Percentiles rank a stretch among this genome's conserved stretches.
Evolutionary conservation across 2,888 invertebrate species (phyloP).

Genomic region (Thumatha senex): DNA sequence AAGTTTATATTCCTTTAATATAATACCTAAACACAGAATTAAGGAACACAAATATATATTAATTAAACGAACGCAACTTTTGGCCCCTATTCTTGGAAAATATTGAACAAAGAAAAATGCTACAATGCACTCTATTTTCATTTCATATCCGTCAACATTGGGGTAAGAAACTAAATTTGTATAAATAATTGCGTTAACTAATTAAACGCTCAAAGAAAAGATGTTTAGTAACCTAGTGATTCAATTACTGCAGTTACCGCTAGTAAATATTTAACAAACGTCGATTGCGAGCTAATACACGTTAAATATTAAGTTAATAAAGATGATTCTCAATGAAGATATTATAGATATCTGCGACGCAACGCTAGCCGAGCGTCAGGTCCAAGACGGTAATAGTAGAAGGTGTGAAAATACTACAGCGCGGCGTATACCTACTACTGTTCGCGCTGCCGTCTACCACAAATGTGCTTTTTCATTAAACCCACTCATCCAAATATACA

Average conservation of each 20-base stretch:
- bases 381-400: not conserved
- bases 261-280: constrained; percentile 20
- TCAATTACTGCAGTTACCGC: constrained; percentile 14
- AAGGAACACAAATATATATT: no score
- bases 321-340: constrained; percentile 3
- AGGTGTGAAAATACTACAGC: not conserved
- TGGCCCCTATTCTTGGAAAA: constrained; percentile 35
- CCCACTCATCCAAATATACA: constrained; percentile 40
- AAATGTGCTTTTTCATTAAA: constrained; percentile 31
- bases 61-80: constrained; percentile 23
- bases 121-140: not conserved
- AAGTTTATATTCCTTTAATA: constrained; percentile 18
- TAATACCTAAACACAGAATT: constrained; percentile 6
- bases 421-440: constrained; percentile 11
- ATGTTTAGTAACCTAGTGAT: constrained; percentile 9
- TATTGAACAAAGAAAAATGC: constrained; percentile 3
- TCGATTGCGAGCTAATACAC: constrained; percentile 14
- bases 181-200: not conserved
- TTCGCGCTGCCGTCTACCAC: constrained; percentile 11
- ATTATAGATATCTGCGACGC: constrained; percentile 2
- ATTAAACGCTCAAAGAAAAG: constrained; percentile 1
- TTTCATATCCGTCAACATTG: not conserved
- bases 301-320: constrained; percentile 12
- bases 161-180: constrained; percentile 2
- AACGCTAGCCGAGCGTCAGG: constrained; percentile 1